Percentiles rank a stretch among this genome's conserved stretches.
Conservation (phyloP, 2,113 vertebrate genomes). For the Muscicapa adusta region DNA sequence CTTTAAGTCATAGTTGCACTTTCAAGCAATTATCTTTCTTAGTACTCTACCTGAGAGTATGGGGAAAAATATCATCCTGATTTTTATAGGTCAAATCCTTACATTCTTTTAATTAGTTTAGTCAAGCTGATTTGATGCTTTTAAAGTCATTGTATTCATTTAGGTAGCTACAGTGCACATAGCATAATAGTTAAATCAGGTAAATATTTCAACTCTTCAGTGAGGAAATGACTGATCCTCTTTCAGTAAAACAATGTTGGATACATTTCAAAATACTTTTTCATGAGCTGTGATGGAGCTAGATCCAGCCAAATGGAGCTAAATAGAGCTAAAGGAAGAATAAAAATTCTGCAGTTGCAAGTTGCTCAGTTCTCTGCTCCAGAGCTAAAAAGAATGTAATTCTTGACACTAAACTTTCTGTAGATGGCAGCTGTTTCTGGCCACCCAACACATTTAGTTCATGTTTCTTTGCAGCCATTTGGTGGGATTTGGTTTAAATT, state of each 20-base stretch:
- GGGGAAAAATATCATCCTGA: neutral
- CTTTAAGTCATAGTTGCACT: neutral
- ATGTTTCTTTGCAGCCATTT: neutral
- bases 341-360: neutral
- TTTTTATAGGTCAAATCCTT: neutral
- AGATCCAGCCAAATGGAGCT: neutral
- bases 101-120: neutral
- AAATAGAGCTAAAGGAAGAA: neutral
- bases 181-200: neutral
- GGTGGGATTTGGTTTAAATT: neutral
- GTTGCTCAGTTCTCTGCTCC: neutral
- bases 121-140: neutral
- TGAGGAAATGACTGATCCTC: neutral
- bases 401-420: neutral
- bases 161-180: neutral
- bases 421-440: neutral
- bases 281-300: neutral
- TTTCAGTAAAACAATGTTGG: neutral
- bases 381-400: neutral
- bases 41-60: neutral
- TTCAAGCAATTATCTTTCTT: neutral
- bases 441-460: neutral
- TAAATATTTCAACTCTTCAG: neutral
- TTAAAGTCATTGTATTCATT: neutral
- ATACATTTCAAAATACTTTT: neutral